Evolutionary conservation across 2,888 invertebrate species (phyloP).

Genomic region (Candidula unifasciata): DNA sequence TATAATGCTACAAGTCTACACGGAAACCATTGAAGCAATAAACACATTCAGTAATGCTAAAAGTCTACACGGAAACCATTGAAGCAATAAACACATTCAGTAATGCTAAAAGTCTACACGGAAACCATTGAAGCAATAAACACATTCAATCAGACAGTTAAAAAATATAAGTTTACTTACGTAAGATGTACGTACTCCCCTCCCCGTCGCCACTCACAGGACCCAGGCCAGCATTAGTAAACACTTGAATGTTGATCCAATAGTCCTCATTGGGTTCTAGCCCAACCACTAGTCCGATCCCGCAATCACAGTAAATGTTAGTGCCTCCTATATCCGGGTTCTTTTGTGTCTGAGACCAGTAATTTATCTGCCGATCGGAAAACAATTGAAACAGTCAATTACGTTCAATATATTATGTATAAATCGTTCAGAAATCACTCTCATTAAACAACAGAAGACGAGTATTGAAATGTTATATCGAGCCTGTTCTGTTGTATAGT

Average conservation of each 20-base stretch:
- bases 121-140: background rate
- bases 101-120: too few relatives aligned
- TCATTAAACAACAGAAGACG: too few relatives aligned
- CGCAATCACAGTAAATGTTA: constrained; percentile 82
- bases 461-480: too few relatives aligned
- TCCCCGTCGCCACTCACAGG: constrained; percentile 89
- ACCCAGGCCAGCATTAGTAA: constrained; percentile 96
- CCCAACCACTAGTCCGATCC: constrained; percentile 94
- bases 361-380: constrained; percentile 51
- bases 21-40: too few relatives aligned
- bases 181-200: constrained; percentile 58
- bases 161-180: constrained; percentile 54
- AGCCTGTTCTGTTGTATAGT: too few relatives aligned
- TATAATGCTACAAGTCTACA: too few relatives aligned
- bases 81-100: too few relatives aligned
- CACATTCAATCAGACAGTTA: background rate
- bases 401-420: too few relatives aligned
- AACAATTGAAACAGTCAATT: background rate
- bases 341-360: constrained; percentile 40
- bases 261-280: constrained; percentile 95
- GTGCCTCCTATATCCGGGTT: constrained; percentile 18
- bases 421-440: too few relatives aligned
- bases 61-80: too few relatives aligned
- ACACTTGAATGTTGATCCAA: constrained; percentile 94
- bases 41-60: too few relatives aligned